phyloP scores from a whole-genome alignment of 2,113 vertebrate species.

The Tenrec ecaudatus region DNA sequence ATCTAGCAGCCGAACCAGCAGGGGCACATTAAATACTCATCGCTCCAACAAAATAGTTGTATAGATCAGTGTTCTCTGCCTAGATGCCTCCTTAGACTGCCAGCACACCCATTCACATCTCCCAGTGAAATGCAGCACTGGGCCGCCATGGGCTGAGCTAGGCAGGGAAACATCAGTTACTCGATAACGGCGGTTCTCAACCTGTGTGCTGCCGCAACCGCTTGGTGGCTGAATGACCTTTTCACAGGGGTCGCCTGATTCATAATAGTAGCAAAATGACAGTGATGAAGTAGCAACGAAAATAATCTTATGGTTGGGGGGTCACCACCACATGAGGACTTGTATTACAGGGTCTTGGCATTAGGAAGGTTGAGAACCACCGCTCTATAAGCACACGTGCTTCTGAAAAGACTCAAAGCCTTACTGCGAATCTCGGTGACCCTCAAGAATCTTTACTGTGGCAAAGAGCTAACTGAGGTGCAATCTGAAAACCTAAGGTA shows the following conservation, averaged over 20 bases:
- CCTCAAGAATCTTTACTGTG: background rate
- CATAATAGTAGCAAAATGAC: too few relatives aligned
- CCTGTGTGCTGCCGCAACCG: too few relatives aligned
- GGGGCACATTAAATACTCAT: conserved; percentile 27
- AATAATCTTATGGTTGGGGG: too few relatives aligned
- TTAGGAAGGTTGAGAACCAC: too few relatives aligned
- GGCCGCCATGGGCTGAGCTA: background rate
- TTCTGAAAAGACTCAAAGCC: background rate
- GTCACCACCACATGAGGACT: too few relatives aligned
- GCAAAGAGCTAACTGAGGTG: background rate
- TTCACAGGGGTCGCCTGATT: too few relatives aligned
- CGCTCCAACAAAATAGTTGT: background rate
- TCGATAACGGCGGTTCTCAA: too few relatives aligned
- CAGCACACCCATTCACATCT: background rate
- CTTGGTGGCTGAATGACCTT: too few relatives aligned
- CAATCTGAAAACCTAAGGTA: background rate
- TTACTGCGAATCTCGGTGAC: background rate
- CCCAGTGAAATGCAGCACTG: background rate
- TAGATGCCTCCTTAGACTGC: background rate
- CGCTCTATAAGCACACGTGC: background rate
- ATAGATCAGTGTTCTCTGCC: background rate
- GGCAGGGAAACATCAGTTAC: accelerated
- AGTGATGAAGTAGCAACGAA: too few relatives aligned
- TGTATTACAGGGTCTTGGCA: too few relatives aligned
- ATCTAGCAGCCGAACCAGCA: background rate